Evolutionary conservation across 2,797 vertebrate species (phyloP).

Genomic region (Halcyon leucocephala): DNA sequence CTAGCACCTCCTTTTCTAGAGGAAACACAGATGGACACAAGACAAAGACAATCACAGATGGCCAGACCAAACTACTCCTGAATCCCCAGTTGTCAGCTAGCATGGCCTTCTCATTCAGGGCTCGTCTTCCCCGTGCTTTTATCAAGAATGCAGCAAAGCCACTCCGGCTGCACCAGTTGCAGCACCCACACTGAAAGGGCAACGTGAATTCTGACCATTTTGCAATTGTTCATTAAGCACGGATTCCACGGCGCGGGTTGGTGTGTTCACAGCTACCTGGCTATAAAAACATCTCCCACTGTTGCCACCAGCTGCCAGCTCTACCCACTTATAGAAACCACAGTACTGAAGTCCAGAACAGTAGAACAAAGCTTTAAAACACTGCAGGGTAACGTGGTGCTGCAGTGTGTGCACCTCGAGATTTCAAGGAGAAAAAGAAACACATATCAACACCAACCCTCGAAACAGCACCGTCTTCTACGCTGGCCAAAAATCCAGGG

Average conservation of each 20-base stretch:
- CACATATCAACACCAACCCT: not conserved
- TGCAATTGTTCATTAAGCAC: not conserved
- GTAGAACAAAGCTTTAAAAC: not conserved
- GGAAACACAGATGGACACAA: not conserved
- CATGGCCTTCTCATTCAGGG: not conserved
- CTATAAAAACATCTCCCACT: rapidly evolving
- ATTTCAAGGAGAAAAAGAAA: not conserved
- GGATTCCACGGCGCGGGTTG: not conserved
- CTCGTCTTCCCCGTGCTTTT: not conserved
- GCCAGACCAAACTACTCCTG: not conserved
- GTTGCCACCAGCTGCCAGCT: not conserved
- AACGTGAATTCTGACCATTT: not conserved
- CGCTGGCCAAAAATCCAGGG: no score
- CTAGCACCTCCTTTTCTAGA: not conserved
- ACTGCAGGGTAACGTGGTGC: rapidly evolving
- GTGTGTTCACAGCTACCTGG: not conserved
- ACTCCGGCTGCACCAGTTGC: rapidly evolving
- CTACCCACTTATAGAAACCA: rapidly evolving
- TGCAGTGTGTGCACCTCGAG: rapidly evolving
- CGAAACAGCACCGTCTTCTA: rapidly evolving
- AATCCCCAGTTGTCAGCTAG: not conserved
- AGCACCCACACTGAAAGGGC: not conserved
- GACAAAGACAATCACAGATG: slow-evolving; percentile 13
- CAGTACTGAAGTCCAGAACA: not conserved
- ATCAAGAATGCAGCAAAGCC: not conserved